These are phyloP conservation scores for Canis aureus DNA, from an alignment of 2,113 vertebrate genomes.

Conservation along the genomic window DNA sequence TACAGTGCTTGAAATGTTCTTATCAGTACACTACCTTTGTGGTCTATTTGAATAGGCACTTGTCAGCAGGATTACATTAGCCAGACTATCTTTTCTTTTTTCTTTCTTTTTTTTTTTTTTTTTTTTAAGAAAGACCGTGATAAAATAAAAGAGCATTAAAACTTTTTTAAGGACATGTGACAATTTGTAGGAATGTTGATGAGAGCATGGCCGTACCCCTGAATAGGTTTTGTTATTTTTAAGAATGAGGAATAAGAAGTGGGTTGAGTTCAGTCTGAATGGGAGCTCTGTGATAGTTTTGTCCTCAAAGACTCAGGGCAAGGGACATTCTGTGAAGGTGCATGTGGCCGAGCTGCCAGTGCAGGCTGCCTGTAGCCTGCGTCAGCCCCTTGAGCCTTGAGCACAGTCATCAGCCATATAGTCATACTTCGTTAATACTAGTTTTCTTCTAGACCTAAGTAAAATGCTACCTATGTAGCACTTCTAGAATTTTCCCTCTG, in stretches of 20 bases:
- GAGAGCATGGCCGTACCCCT: neutral
- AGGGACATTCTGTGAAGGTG: neutral
- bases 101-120: conserved; percentile 13
- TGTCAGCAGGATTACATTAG: neutral
- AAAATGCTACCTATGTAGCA: neutral
- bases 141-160: neutral
- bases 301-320: neutral
- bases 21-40: neutral
- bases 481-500: neutral
- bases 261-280: neutral
- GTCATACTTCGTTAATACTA: neutral
- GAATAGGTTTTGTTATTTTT: neutral
- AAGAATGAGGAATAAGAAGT: neutral
- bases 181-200: neutral
- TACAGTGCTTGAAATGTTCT: neutral
- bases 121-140: conserved; percentile 23
- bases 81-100: neutral
- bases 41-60: neutral
- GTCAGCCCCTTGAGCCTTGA: neutral
- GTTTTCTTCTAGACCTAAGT: neutral
- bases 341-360: too few species aligned
- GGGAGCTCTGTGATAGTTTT: neutral
- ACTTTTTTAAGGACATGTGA: neutral
- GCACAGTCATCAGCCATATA: neutral
- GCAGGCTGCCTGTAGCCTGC: neutral